Conservation (phyloP, 2,888 invertebrate genomes). For the Idaea dimidiata region DNA sequence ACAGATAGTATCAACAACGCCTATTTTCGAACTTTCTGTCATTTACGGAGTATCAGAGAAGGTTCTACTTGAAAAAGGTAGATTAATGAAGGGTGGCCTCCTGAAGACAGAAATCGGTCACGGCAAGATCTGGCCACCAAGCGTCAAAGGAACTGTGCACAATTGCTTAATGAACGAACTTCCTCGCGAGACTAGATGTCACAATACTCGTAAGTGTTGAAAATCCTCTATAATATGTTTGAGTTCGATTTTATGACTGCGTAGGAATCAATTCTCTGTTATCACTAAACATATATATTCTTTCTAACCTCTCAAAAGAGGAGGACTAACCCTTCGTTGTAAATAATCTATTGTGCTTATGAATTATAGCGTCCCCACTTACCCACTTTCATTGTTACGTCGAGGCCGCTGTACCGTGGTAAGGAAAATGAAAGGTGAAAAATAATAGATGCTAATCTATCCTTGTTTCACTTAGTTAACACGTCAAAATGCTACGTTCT, state of each 20-base stretch:
- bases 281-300: no score
- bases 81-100: conserved; percentile 2
- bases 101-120: conserved; percentile 30
- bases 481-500: neutral
- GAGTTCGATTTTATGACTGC: no score
- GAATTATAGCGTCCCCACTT: no score
- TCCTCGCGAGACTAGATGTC: conserved; percentile 24
- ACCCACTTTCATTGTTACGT: no score
- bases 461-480: neutral
- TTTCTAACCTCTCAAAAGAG: no score
- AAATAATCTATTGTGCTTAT: no score
- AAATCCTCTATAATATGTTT: no score
- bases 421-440: no score
- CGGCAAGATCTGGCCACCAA: conserved; percentile 34
- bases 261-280: no score
- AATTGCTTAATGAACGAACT: conserved; percentile 21
- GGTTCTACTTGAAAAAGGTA: neutral
- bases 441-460: neutral
- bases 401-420: no score
- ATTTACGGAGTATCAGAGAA: conserved; percentile 29
- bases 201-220: conserved; percentile 24
- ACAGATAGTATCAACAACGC: conserved; percentile 35
- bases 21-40: conserved; percentile 33
- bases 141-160: neutral
- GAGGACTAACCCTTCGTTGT: no score